Base-by-base conservation (phyloP, 1,140 invertebrate species). In the Sycophila sp. region DNA sequence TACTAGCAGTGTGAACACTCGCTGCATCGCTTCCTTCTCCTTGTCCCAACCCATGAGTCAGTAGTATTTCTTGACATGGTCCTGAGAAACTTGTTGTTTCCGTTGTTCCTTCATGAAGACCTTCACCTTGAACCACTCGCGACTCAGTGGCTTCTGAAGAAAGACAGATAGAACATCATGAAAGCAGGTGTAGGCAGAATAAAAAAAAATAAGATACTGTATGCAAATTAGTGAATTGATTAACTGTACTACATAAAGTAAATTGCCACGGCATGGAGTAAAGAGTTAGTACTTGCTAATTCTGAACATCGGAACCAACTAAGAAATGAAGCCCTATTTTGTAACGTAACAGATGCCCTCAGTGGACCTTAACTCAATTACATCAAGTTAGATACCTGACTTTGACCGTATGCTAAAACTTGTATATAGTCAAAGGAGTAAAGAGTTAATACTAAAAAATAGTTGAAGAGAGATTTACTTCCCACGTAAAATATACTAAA, bases 1-100 rank as follows among this genome's bases (percentile, higher is more conserved):
- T 85, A 67, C 83, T 86, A 24, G 83, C 81, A 62, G 85, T 85
- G 45, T 81, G 83, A 75, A 83, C 79, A 66, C 85, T 86, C 55
- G 83, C 73, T 71, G 79, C 83, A 78, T 85, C 85, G 26, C 79
- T 82, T 47, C 81, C 76, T 62, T 85, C 85, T 15, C 80, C 79
- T 71, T 83, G 82, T 0, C 73, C 69, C 30, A 80, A 71, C 62
- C 81, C 81, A 79, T 84, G 84, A 59, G 76, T 73, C n/a, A 79
- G 68, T 53, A 82, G 69, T 53, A 79, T 72, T 17, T 86, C 84
- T 75, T 81, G 80, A 78, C 77, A 78, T 36, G 72, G 38, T 58
- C 76, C 77, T 72, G 76, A 60, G 64, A 69, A 76, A 71, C 65
- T 73, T 5, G 73, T 76, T 11, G 76, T 76, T 69, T 85, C 83